Evolutionary conservation across 1,140 invertebrate species (phyloP).

Genomic region (Globodera ellingtonae): DNA sequence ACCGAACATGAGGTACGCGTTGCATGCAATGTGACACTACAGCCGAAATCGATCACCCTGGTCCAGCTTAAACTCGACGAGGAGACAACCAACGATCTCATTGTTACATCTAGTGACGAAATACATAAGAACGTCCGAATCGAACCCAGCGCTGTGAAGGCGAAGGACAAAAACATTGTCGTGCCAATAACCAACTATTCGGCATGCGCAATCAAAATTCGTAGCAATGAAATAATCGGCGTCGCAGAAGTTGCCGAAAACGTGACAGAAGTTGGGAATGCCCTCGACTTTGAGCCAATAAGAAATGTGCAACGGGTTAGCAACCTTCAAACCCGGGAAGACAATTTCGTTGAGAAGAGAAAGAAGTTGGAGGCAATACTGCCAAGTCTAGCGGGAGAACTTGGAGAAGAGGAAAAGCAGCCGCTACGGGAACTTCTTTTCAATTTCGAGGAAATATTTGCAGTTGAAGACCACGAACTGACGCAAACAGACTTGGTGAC

Average conservation of each 20-base stretch:
- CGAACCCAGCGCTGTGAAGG: neutral
- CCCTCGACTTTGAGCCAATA: neutral
- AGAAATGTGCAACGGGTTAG: neutral
- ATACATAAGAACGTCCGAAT: neutral
- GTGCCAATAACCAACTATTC: neutral
- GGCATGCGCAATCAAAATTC: neutral
- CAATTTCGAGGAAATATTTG: slow-evolving; percentile 30
- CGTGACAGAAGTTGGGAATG: neutral
- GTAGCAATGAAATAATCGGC: neutral
- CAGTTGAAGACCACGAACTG: slow-evolving; percentile 71
- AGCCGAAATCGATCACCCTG: too few relatives aligned
- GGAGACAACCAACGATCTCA: too few relatives aligned
- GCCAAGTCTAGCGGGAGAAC: neutral
- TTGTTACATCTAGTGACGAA: too few relatives aligned
- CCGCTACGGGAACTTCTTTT: neutral
- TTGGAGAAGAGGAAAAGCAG: neutral
- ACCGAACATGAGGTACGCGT: neutral
- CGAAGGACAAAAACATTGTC: neutral
- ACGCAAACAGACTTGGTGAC: slow-evolving; percentile 45
- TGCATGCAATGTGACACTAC: neutral
- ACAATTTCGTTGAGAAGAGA: neutral
- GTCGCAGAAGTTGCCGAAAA: neutral
- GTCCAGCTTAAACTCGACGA: too few relatives aligned
- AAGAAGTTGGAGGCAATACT: neutral
- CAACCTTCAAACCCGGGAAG: neutral